phyloP scores from a whole-genome alignment of 2,797 vertebrate species.

The Caiman crocodilus region DNA sequence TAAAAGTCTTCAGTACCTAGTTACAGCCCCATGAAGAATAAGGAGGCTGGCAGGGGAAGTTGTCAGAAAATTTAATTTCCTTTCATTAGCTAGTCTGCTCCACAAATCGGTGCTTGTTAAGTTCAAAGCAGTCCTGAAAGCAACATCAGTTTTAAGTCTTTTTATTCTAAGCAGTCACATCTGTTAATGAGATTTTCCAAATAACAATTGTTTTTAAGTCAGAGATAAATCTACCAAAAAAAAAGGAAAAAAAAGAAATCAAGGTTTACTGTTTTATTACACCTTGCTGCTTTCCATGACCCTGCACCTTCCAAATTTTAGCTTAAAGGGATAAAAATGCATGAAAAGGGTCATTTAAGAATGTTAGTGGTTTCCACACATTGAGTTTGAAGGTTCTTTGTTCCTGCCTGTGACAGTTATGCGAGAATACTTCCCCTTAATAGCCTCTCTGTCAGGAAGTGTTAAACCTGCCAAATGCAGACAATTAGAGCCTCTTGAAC shows the following conservation, averaged over 20 bases:
- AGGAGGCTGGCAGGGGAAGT: constrained; percentile 87
- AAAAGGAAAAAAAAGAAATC: constrained; percentile 41
- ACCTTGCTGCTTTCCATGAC: constrained; percentile 81
- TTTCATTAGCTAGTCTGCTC: constrained; percentile 93
- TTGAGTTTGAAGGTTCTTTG: constrained; percentile 86
- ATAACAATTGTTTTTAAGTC: constrained; percentile 85
- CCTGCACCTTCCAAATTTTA: constrained; percentile 81
- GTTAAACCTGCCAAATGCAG: constrained; percentile 93
- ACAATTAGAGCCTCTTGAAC: constrained; percentile 91
- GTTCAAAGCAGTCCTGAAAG: constrained; percentile 89
- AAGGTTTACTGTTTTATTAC: constrained; percentile 83
- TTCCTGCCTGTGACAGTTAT: constrained; percentile 90
- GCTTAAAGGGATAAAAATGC: constrained; percentile 86
- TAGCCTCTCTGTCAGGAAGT: constrained; percentile 93
- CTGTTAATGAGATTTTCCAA: constrained; percentile 90
- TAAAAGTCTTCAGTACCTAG: constrained; percentile 83
- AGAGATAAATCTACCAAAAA: constrained; percentile 79
- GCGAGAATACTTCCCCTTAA: constrained; percentile 92
- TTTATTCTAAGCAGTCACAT: constrained; percentile 85
- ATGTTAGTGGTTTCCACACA: constrained; percentile 86
- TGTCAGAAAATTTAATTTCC: constrained; percentile 92
- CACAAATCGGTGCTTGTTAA: constrained; percentile 90
- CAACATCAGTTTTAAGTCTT: constrained; percentile 86
- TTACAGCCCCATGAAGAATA: constrained; percentile 81
- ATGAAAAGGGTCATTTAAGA: constrained; percentile 85